Base-by-base conservation (phyloP, 2,888 invertebrate species). In the Eilema depressum region DNA sequence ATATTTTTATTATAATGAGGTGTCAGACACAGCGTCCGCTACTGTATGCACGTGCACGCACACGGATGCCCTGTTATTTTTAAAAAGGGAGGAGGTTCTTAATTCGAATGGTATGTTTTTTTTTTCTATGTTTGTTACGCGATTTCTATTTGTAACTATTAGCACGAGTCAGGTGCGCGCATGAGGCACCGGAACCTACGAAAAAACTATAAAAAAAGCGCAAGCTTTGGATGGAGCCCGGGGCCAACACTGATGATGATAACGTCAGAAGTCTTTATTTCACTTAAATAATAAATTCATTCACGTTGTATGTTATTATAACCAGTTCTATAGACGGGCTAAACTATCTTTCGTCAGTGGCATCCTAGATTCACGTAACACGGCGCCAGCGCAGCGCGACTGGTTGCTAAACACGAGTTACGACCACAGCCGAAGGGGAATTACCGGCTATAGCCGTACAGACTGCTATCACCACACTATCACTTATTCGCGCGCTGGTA, bases 241-340 rank as follows among this genome's bases (percentile, higher is more conserved):
- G 11, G 12, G 12, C 12, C 12, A 37, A 37, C 33, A 37, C 12
- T 41, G 17, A 12, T 53, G 53, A 53, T n/a, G n/a, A 53, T 8
- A 53, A n/a, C 20, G 2, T 10, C 10, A 53, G n/a, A 10, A 53
- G 53, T 53, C 1, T 20, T 53, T 53, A n/a, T n/a, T 2, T 53
- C 53, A 53, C 10, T 53, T 53, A n/a, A 53, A 53, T 53, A n/a
- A 53, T 53, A 53, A 53, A 53, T 47, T 47, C 47, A 47, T 47
- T 47, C 47, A 47, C 7, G 7, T 47, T 20, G 20, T 5, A 47
- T 47, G 47, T 53, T 47, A n/a, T 47, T 53, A n/a, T 8, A 53
- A 53, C 53, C n/a, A 53, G 53, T 53, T 53, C n/a, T 53, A n/a
- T 53, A n/a, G n/a, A n/a, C 53, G n/a, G 53, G n/a, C 53, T n/a